phyloP scores from a whole-genome alignment of 2,888 invertebrate genomes.

The Sepiola atlantica region DNA sequence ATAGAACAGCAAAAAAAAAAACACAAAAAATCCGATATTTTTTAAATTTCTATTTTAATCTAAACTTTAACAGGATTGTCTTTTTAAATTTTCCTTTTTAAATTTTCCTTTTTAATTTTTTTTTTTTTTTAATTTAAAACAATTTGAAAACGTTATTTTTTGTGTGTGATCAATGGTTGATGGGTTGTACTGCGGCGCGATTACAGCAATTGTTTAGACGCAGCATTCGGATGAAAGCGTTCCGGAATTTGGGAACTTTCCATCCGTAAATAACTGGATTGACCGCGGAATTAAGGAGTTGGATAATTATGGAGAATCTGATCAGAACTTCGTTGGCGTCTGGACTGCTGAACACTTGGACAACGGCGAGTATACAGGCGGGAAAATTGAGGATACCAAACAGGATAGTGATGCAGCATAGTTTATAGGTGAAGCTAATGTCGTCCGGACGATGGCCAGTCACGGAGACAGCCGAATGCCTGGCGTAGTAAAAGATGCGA shows the following conservation, averaged over 20 bases:
- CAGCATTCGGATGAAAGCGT: conserved; percentile 40
- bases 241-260: conserved; percentile 46
- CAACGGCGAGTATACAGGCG: conserved; percentile 46
- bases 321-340: conserved; percentile 47
- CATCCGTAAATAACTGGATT: conserved; percentile 43
- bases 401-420: conserved; percentile 43
- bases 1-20: not conserved
- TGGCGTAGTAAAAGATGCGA: conserved; percentile 36
- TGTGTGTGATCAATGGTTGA: conserved; percentile 15
- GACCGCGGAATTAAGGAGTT: conserved; percentile 45
- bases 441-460: conserved; percentile 44
- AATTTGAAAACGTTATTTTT: not conserved
- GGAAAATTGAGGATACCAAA: conserved; percentile 44
- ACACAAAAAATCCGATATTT: not conserved
- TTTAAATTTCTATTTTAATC: not conserved
- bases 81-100: not conserved
- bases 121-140: not conserved
- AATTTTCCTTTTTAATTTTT: not conserved
- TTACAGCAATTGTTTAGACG: not conserved
- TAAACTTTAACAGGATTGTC: not conserved
- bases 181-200: conserved; percentile 14
- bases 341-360: conserved; percentile 41
- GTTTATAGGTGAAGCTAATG: conserved; percentile 46
- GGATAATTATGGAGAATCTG: conserved; percentile 40
- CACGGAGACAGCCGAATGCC: conserved; percentile 41